phyloP scores from a whole-genome alignment of 2,113 vertebrate species.

The Upupa epops region DNA sequence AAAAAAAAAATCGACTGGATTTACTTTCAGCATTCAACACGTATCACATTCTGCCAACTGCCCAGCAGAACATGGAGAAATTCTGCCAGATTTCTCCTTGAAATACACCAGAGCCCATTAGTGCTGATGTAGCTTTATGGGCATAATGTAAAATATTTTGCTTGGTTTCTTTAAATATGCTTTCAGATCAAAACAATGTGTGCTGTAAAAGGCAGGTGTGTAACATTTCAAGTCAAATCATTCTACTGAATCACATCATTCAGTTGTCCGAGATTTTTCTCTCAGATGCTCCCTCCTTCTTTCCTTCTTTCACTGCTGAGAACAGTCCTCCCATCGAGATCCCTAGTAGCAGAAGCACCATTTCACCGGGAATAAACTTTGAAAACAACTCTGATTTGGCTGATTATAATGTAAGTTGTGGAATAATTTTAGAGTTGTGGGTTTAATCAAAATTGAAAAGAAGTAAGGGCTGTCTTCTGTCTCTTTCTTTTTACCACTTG shows the following conservation, averaged over 20 bases:
- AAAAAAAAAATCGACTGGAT: not conserved
- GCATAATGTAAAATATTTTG: not conserved
- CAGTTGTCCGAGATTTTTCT: not conserved
- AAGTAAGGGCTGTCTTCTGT: not conserved
- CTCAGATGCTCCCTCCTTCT: not conserved
- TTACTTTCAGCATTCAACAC: conserved; percentile 6
- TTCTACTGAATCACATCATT: not conserved
- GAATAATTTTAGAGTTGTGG: not conserved
- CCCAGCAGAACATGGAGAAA: not conserved
- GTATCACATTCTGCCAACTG: not conserved
- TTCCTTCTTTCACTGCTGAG: not conserved
- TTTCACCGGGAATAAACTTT: not conserved
- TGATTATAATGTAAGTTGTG: not conserved
- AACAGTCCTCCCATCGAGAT: not conserved
- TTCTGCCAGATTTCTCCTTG: not conserved
- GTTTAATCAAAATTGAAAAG: not conserved
- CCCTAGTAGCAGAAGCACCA: not conserved
- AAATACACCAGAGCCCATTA: not conserved
- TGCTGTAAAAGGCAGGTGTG: not conserved
- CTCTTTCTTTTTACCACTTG: not conserved
- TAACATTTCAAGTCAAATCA: not conserved
- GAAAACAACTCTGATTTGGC: not conserved
- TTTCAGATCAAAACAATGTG: not conserved
- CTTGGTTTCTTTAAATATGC: not conserved
- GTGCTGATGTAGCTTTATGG: not conserved